A percentile compares a stretch with the other conserved stretches of the same genome.
Evolutionary conservation across 2,113 vertebrate species (phyloP).

Genomic region (Thalassoma bifasciatum): DNA sequence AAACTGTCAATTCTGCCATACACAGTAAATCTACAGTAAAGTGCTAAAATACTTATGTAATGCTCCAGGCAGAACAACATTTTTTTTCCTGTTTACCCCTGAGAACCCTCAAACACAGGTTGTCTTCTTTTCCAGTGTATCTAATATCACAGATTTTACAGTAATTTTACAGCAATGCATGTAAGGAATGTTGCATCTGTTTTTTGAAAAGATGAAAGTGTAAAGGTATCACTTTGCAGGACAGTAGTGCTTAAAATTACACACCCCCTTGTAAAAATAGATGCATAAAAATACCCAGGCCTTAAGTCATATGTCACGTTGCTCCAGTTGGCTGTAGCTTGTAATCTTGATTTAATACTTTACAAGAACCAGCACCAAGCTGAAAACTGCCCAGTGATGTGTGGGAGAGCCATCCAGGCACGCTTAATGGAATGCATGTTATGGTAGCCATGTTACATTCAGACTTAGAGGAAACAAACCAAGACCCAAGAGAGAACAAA

Average conservation of each 20-base stretch:
- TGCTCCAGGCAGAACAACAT: too few relatives aligned
- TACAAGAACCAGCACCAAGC: constrained; percentile 17
- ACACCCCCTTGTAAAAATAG: neutral
- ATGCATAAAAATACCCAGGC: neutral
- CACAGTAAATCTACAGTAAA: too few relatives aligned
- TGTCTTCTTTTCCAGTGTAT: too few relatives aligned
- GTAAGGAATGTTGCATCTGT: neutral
- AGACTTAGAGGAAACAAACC: constrained; percentile 47
- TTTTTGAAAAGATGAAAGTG: neutral
- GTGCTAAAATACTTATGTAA: too few relatives aligned
- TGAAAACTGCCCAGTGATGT: constrained; percentile 46
- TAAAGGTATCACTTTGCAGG: neutral
- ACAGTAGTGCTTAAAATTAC: neutral
- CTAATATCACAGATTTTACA: too few relatives aligned
- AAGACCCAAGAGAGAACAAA: constrained; percentile 43
- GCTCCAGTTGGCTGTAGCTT: neutral
- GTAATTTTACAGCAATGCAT: neutral
- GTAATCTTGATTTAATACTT: constrained; percentile 35
- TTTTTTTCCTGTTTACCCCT: too few relatives aligned
- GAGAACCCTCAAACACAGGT: too few relatives aligned
- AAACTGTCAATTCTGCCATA: too few relatives aligned
- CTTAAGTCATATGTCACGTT: neutral
- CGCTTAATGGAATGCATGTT: constrained; percentile 46
- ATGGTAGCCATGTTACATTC: constrained; percentile 43
- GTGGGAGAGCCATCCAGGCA: constrained; percentile 26